Evolutionary conservation across 2,113 vertebrate genomes (phyloP), one percentile per base, ranked within the genome.

Genomic region (Cricetomys ansorgei): DNA sequence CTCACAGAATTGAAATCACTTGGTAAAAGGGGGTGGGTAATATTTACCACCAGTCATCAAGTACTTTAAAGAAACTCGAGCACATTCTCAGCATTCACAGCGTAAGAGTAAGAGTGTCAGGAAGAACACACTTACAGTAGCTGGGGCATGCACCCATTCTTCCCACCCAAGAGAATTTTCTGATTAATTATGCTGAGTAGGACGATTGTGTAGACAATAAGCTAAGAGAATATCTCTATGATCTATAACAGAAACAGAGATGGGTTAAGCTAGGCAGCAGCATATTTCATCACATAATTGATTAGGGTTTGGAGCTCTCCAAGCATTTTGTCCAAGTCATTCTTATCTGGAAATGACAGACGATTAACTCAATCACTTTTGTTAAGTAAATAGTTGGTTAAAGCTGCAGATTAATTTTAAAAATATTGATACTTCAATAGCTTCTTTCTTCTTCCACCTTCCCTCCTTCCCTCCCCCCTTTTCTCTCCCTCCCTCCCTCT

Each of bases 321-420:
- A 73, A 19, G 37, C 13, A 87, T n/a, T 79, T 27, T 29, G 53
- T 11, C 45, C 62, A 86, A 84, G 29, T 37, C 15, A 75, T 62
- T 13, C 16, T 48, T 89, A 93, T 84, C 64, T 73, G 31, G 48
- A 93, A 84, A 55, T 27, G 3, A n/a, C 62, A 31, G 86, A 89
- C 88, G 57, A 1, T 15, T 43, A 88, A 31, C 84, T 16, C 34
- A 16, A 40, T 75, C 79, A 75, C 16, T 21, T 88, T 92, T 85
- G 25, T 55, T 95, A 91, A 91, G 37, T n/a, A 17, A 3, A 85
- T 9, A 57, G 2, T 77, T 91, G 48, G 1, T 53, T 89, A 76
- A 81, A 59, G 53, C 13, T 83, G n/a, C 13, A 70, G 25, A 76
- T 34, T 92, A 45, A 21, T 88, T 85, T 92, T 62, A 67, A 87